phyloP scores from a whole-genome alignment of 2,113 vertebrate species.

The Engraulis encrasicolus region DNA sequence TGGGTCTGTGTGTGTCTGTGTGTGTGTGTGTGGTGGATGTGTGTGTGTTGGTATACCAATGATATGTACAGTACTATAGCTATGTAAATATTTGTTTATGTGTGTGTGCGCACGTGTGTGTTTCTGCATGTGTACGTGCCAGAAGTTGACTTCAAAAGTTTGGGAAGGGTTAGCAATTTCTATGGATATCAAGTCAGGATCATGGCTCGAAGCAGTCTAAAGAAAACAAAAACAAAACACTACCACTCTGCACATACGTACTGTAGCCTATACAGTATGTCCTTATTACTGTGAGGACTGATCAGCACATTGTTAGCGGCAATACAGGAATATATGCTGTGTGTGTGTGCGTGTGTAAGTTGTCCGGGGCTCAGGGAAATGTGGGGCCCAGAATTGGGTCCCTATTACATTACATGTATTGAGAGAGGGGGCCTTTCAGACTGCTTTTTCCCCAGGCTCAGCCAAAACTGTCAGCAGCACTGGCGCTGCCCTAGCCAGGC shows the following conservation, averaged over 20 bases:
- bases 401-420: no score
- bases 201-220: background rate
- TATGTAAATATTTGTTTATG: background rate
- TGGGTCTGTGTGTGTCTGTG: no score
- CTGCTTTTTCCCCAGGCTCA: no score
- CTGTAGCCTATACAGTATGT: background rate
- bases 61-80: no score
- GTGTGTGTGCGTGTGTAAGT: no score
- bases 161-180: background rate
- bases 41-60: background rate
- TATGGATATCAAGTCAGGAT: conserved; percentile 1
- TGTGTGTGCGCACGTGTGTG: background rate
- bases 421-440: no score
- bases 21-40: background rate
- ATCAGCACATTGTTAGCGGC: background rate
- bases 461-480: no score
- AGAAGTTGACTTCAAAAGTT: background rate
- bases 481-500: no score
- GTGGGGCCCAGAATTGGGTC: no score
- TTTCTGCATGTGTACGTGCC: background rate
- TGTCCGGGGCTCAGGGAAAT: no score
- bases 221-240: background rate
- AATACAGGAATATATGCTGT: background rate
- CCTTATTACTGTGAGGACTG: background rate
- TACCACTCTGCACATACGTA: background rate